Base-by-base conservation (phyloP, 2,888 invertebrate genomes). In the Belgica antarctica region DNA sequence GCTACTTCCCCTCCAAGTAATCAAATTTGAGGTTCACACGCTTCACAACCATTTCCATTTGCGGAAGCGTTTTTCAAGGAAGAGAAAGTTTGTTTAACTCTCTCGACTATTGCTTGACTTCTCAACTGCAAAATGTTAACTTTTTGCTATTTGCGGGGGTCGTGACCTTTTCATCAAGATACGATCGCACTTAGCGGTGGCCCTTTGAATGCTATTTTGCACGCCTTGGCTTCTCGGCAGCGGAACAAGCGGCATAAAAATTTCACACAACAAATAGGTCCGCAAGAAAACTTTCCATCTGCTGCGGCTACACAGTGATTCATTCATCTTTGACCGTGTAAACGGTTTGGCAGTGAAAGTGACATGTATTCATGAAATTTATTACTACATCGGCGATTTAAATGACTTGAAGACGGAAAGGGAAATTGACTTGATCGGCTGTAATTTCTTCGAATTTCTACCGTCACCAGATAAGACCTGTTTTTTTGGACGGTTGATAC, bases 301-400 rank as follows among this genome's bases (percentile, higher is more conserved):
- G 19, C 8, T 10, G 52, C 19, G 59, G n/a, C 59, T 7, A 17
- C 19, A 27, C 12, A 59, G 27, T 59, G 59, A 59, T 27, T 59
- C 59, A 59, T 59, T 59, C 27, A 59, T 59, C 59, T 59, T 59
- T 59, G 59, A 59, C 27, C 59, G 59, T 59, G 59, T 59, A 15
- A 10, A 27, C 27, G 24, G 22, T 15, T 59, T 59, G 59, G 27
- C 59, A 59, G 59, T 59, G 59, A 59, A 59, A 59, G 59, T 27
- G 59, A 46, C 12, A 46, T 46, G 12, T 12, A 4, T 46, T 15
- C 46, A 15, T 46, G 12, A 41, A 41, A 59, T 59, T 59, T 59
- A 59, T 59, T 25, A 25, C 25, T 59, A 15, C 52, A 52, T 52
- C 52, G 22, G 8, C 8, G 22, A 52, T 7, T 27, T 8, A 59